Base-by-base conservation (phyloP, 2,113 vertebrate species). In the Onychorhynchus coronatus region DNA sequence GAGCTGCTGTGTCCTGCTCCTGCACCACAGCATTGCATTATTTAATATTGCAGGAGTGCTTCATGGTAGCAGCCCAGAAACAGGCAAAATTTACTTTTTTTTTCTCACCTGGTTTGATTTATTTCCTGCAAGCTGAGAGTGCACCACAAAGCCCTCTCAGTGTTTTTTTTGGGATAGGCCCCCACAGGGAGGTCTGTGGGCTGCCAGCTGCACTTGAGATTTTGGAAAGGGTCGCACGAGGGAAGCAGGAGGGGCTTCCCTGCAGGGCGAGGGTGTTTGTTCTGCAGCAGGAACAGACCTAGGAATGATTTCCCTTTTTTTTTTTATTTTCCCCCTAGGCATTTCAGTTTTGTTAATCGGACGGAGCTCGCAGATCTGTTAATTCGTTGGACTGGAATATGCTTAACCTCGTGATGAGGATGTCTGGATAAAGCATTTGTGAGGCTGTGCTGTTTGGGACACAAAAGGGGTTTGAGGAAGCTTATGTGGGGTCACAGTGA, bases 271-370 rank as follows among this genome's bases (percentile, higher is more conserved):
- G 19, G 47, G 63, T 77, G 86, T 92, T 95, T 88, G 59, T 67
- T 92, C 55, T 2, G 3, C 42, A 88, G 83, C 59, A 95, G 83
- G 49, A 95, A 63, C 72, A 91, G 68, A 55, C 66, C 52, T 70
- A 91, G 79, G 72, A 84, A 77, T 81, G 61, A 93, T 84, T 95
- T 96, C 68, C 75, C 88, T 85, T 41, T 50, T 50, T 86, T 44
- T 41, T 85, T 41, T 50, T 50, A 82, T 44, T 41, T 88, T 37
- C 0, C 12, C 82, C 82, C 30, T 1, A 28, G 92, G 89, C 83
- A n/a, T 87, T 95, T 87, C 25, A 11, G 18, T 86, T 93, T 83
- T 74, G 35, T 79, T 86, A 95, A 84, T 93, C 24, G 20, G 94
- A 83, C 9, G 1, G 70, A 86, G 80, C 80, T 62, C 23, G 8